Evolutionary conservation across 2,888 invertebrate genomes (phyloP).

Genomic region (Drosophila parthenogenetica): DNA sequence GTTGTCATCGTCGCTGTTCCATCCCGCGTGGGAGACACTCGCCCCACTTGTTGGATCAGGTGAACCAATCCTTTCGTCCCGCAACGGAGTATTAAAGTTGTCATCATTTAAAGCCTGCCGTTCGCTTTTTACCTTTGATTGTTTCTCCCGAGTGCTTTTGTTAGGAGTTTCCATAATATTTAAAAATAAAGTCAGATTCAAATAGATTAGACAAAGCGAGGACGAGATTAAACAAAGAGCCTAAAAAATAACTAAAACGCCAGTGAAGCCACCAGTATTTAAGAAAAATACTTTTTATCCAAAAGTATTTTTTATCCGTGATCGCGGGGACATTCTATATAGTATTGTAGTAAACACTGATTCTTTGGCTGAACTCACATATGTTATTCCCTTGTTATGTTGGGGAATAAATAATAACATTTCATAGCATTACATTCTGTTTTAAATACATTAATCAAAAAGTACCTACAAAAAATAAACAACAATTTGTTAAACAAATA

Average conservation of each 20-base stretch:
- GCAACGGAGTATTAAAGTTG: slow-evolving; percentile 26
- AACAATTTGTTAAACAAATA: too few species aligned
- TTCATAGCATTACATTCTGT: too few species aligned
- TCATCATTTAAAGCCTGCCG: not conserved
- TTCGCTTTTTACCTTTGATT: slow-evolving; percentile 6
- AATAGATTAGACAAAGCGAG: not conserved
- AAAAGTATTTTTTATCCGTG: too few species aligned
- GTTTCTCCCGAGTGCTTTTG: not conserved
- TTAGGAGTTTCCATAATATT: slow-evolving; percentile 5
- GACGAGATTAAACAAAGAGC: not conserved
- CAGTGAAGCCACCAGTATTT: too few species aligned
- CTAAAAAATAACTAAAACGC: not conserved
- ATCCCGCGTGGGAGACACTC: not conserved
- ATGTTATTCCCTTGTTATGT: too few species aligned
- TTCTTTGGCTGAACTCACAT: too few species aligned
- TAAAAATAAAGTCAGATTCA: not conserved
- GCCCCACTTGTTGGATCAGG: not conserved
- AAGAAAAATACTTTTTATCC: too few species aligned
- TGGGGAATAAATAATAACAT: too few species aligned
- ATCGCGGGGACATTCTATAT: too few species aligned
- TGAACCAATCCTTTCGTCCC: not conserved
- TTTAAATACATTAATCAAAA: too few species aligned
- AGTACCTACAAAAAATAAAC: too few species aligned
- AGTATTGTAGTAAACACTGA: too few species aligned
- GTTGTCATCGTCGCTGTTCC: not conserved